phyloP scores from a whole-genome alignment of 2,113 vertebrate species.

The Danionella cerebrum region DNA sequence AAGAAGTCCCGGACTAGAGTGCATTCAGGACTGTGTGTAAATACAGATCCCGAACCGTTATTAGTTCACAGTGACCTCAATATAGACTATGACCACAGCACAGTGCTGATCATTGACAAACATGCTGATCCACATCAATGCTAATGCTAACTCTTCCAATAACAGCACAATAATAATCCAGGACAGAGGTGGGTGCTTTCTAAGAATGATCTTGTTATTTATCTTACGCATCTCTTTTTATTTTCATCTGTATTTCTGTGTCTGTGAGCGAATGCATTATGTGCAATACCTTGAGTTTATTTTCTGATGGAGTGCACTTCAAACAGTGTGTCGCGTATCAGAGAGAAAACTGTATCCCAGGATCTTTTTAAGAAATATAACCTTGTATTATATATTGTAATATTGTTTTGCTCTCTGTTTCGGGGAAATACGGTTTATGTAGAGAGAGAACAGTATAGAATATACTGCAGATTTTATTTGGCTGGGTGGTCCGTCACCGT shows the following conservation, averaged over 20 bases:
- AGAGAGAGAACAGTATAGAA: neutral
- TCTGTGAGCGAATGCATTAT: neutral
- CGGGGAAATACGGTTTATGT: too few relatives aligned
- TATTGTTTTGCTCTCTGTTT: neutral
- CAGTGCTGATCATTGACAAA: constrained; percentile 43
- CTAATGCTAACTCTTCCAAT: constrained; percentile 35
- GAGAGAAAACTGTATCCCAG: neutral
- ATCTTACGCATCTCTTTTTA: neutral
- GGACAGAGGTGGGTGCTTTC: constrained; percentile 64
- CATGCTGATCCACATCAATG: constrained; percentile 62
- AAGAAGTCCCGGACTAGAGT: neutral
- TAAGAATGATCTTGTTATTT: too few relatives aligned
- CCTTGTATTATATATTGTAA: neutral
- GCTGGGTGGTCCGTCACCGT: too few relatives aligned
- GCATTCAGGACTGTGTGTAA: neutral
- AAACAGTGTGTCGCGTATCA: neutral
- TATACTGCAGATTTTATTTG: too few relatives aligned
- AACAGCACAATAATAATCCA: constrained; percentile 55
- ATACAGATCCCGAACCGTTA: constrained; percentile 9
- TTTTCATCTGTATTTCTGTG: neutral
- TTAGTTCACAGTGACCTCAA: constrained; percentile 48
- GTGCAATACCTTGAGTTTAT: neutral
- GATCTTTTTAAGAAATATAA: neutral
- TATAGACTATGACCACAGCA: constrained; percentile 46
- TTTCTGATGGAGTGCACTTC: neutral